Evolutionary conservation across 1,140 invertebrate genomes (phyloP).

Genomic region (Drosophila pandora): DNA sequence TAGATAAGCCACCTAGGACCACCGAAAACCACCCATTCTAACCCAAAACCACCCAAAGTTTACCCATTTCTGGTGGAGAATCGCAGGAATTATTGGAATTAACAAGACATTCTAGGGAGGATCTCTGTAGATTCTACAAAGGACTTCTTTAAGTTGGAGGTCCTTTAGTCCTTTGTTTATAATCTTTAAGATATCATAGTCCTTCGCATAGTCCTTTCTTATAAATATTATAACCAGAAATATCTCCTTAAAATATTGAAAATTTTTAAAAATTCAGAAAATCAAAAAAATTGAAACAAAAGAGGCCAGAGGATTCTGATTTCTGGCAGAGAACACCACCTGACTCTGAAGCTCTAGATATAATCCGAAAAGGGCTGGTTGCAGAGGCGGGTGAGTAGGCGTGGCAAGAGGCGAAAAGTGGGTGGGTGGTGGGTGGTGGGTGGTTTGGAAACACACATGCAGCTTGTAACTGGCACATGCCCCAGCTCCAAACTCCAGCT

Average conservation of each 20-base stretch:
- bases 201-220: neutral
- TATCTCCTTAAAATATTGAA: neutral
- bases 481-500: slow-evolving; percentile 32
- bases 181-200: neutral
- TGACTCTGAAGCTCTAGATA: neutral
- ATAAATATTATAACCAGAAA: neutral
- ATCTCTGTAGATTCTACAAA: too few species aligned
- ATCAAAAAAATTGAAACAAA: too few species aligned
- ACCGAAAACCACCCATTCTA: neutral
- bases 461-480: slow-evolving; percentile 67
- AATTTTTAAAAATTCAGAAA: neutral
- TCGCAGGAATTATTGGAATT: too few species aligned
- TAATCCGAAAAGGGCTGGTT: slow-evolving; percentile 2
- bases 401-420: neutral
- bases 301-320: too few species aligned
- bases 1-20: neutral
- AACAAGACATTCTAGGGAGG: too few species aligned
- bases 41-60: neutral
- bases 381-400: neutral
- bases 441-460: slow-evolving; percentile 41
- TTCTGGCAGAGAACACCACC: neutral
- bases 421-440: neutral
- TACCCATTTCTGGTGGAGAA: neutral
- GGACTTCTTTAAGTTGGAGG: too few species aligned
- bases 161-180: too few species aligned